These are phyloP conservation scores for Ryuthela nishihirai DNA, from an alignment of 2,888 invertebrate genomes.

Conservation along the genomic window DNA sequence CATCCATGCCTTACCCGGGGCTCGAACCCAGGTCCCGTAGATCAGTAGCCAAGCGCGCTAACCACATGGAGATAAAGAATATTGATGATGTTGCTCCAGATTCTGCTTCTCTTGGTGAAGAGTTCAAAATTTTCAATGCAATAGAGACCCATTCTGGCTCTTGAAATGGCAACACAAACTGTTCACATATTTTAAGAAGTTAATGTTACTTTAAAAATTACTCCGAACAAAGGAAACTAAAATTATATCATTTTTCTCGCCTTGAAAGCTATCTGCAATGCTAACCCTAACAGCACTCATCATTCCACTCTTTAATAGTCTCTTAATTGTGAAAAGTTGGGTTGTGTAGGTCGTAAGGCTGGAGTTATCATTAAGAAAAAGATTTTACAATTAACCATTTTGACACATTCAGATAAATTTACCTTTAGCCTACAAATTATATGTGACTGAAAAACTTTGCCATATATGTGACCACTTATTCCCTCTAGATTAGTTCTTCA, in stretches of 20 bases:
- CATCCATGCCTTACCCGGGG: no score
- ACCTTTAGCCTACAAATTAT: no score
- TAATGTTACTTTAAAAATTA: conserved; percentile 43
- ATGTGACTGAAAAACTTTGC: no score
- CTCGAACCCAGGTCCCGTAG: no score
- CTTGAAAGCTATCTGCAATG: conserved; percentile 43
- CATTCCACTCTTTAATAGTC: neutral
- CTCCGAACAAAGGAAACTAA: conserved; percentile 44
- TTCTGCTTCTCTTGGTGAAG: neutral
- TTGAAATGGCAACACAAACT: conserved; percentile 41
- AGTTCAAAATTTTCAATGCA: conserved; percentile 29
- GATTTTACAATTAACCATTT: no score
- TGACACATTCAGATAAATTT: no score
- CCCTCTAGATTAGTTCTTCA: no score
- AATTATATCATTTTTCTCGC: conserved; percentile 45
- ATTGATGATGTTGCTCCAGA: conserved; percentile 7
- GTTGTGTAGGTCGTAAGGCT: conserved; percentile 47
- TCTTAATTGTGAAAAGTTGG: conserved; percentile 42
- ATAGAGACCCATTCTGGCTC: conserved; percentile 26
- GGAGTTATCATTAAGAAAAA: no score
- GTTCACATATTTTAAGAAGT: conserved; percentile 46
- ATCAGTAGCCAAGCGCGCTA: no score
- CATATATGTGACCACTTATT: no score
- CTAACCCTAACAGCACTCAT: conserved; percentile 4
- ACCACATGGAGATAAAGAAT: neutral